Base-by-base conservation (phyloP, 2,888 invertebrate genomes). In the Phengaris alcon region DNA sequence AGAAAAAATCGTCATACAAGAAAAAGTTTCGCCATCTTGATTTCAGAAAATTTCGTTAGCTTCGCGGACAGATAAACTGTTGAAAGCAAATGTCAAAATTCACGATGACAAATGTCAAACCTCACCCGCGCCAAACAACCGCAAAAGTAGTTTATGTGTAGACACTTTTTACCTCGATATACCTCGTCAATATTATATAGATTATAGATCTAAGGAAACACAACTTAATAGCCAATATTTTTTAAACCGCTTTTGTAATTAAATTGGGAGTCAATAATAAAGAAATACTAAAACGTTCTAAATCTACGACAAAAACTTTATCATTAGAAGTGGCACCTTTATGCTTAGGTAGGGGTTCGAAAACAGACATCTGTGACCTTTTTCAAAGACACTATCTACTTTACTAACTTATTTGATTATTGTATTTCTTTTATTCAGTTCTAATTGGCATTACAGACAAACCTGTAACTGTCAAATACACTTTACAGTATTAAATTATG, bases 201-300 rank as follows among this genome's bases (percentile, higher is more conserved):
- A 22, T 22, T 35, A 35, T 35, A 35, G 35, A 35, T 35, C 35
- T 35, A 35, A 3, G 35, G 2, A 2, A 35, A 35, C 3, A 35
- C 35, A 3, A 35, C 35, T 35, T 35, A 35, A 35, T 35, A 35
- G 35, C 35, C 4, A 4, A 35, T 1, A 35, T 57, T 57, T 57
- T 57, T 57, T 57, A 57, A 64, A 6, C 57, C 3, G 10, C 5
- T 2, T 12, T 0, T 13, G 10, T 54, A 5, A 1, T 54, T 5
- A 8, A 54, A 2, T 12, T 54, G 13, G 13, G 6, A 12, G 54
- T 13, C 10, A 54, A 9, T 13, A 13, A 51, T 57, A 4, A 57
- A 15, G 57, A 35, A 64, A 35, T 10, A 76, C 84, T 82, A 72
- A 68, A 78, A 79, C 78, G 72, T 44, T 75, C 74, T 77, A 74